phyloP scores from a whole-genome alignment of 2,888 invertebrate genomes.

The Cristatella mucedo region DNA sequence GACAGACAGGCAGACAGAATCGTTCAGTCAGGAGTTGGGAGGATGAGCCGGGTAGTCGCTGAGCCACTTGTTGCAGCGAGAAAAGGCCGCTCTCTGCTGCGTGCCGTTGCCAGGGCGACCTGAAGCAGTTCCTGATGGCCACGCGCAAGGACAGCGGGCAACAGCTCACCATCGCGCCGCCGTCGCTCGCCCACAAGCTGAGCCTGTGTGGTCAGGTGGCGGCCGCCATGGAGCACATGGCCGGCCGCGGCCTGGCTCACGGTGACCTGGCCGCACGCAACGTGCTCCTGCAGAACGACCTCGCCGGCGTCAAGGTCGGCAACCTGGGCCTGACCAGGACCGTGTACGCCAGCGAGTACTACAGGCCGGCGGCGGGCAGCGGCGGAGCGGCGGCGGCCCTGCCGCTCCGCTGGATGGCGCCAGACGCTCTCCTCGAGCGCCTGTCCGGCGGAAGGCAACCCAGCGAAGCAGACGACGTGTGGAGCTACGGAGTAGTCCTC shows the following conservation, averaged over 20 bases:
- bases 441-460: constrained; percentile 79
- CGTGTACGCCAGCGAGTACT: constrained; percentile 76
- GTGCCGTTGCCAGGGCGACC: too few species aligned
- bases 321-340: constrained; percentile 62
- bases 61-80: too few species aligned
- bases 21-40: too few species aligned
- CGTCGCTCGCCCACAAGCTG: constrained; percentile 41
- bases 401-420: constrained; percentile 73
- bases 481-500: constrained; percentile 69
- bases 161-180: constrained; percentile 45
- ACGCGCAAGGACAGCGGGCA: constrained; percentile 35
- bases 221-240: constrained; percentile 60
- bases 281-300: constrained; percentile 62
- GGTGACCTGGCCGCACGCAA: constrained; percentile 80
- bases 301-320: constrained; percentile 69
- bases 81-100: too few species aligned
- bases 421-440: constrained; percentile 70
- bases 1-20: too few species aligned
- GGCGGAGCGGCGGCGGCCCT: constrained; percentile 44
- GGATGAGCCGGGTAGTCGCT: too few species aligned
- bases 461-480: constrained; percentile 81
- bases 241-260: constrained; percentile 62
- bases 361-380: constrained; percentile 40
- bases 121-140: constrained; percentile 53
- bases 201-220: constrained; percentile 52